A percentile compares a stretch with the other conserved stretches of the same genome.
phyloP scores from a whole-genome alignment of 2,113 vertebrate species.

The Opisthocomus hoazin region DNA sequence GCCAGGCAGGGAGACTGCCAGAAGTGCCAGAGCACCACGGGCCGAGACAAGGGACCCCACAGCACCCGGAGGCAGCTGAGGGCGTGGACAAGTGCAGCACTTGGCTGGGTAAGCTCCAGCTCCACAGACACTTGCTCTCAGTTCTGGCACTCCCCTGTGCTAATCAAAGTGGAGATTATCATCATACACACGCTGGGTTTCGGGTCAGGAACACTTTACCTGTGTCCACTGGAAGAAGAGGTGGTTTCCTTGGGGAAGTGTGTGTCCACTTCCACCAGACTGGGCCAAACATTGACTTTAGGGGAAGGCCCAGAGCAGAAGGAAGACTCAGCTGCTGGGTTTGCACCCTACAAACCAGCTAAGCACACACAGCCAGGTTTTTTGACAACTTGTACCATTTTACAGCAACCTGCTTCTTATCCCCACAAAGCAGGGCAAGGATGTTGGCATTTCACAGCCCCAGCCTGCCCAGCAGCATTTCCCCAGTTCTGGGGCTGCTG shows the following conservation, averaged over 20 bases:
- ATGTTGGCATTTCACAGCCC: background rate
- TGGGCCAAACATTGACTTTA: background rate
- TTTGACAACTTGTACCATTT: background rate
- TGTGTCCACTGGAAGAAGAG: background rate
- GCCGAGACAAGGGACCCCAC: background rate
- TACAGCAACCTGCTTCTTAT: background rate
- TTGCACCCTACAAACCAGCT: background rate
- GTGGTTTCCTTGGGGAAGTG: background rate
- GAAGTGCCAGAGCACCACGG: background rate
- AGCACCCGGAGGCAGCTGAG: background rate
- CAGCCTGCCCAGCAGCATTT: background rate
- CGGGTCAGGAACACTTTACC: background rate
- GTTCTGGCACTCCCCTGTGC: background rate
- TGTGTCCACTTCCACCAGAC: background rate
- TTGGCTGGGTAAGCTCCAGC: background rate
- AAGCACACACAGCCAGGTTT: background rate
- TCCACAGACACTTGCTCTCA: background rate
- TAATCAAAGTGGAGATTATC: too few relatives aligned
- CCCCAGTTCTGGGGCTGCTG: background rate
- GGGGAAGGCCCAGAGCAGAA: background rate
- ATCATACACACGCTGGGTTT: background rate
- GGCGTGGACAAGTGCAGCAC: accelerated
- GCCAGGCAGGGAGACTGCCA: too few relatives aligned
- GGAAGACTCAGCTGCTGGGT: too few relatives aligned
- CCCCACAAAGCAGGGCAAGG: background rate